Evolutionary conservation across 2,797 vertebrate species (phyloP).

Genomic region (Myoxocephalus aenaeus): DNA sequence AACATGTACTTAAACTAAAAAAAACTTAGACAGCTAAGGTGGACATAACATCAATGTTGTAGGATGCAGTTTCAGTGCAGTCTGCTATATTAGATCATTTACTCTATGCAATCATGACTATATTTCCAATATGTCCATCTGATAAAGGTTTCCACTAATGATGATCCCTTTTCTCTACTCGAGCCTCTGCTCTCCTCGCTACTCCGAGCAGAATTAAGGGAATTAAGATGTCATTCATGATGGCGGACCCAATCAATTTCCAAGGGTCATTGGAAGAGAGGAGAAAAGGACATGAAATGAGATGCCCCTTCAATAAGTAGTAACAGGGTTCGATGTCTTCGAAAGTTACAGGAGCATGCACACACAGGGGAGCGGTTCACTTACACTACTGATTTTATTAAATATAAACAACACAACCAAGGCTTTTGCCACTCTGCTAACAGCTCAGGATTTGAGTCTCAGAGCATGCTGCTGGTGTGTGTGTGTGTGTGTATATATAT

Average conservation of each 20-base stretch:
- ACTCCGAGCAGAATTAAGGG: constrained; percentile 53
- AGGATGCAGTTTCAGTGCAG: not conserved
- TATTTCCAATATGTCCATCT: constrained; percentile 38
- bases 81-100: constrained; percentile 9
- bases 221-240: constrained; percentile 64
- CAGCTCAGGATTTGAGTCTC: constrained; percentile 43
- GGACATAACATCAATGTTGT: not conserved
- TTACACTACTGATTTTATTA: constrained; percentile 46
- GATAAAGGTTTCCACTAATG: constrained; percentile 50
- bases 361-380: constrained; percentile 26
- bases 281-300: constrained; percentile 44
- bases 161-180: constrained; percentile 25
- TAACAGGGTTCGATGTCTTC: constrained; percentile 37
- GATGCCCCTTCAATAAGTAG: constrained; percentile 48
- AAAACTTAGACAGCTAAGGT: constrained; percentile 10
- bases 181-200: constrained; percentile 34
- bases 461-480: constrained; percentile 35
- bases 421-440: constrained; percentile 26
- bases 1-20: not conserved
- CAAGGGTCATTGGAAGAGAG: constrained; percentile 49
- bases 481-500: too few species aligned
- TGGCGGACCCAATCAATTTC: constrained; percentile 55
- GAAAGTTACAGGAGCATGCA: constrained; percentile 4
- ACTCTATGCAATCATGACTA: constrained; percentile 35
- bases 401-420: constrained; percentile 45